Evolutionary conservation across 64 coral and sea anemone genomes (phyloP).

Genomic region (Acropora tenuis): DNA sequence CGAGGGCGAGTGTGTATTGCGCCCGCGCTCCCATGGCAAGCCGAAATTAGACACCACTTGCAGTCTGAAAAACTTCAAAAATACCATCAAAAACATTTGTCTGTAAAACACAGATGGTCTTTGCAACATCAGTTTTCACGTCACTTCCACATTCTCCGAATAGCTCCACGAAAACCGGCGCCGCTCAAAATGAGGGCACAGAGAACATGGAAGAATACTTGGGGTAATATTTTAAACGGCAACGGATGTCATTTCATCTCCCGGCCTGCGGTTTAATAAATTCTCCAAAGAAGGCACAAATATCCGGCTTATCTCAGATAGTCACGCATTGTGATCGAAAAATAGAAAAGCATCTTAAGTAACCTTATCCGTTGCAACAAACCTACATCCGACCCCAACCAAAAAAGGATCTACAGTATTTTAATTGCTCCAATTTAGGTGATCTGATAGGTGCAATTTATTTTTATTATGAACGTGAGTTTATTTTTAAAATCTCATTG

Average conservation of each 20-base stretch:
- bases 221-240: neutral
- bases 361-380: neutral
- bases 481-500: neutral
- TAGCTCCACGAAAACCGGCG: neutral
- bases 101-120: too few relatives aligned
- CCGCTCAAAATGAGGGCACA: too few relatives aligned
- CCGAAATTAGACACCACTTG: too few relatives aligned
- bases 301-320: neutral
- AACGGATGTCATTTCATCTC: constrained; percentile 1
- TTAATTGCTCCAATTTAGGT: neutral
- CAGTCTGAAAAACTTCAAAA: too few relatives aligned
- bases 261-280: neutral
- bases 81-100: too few relatives aligned
- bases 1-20: too few relatives aligned
- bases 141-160: neutral
- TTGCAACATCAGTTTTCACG: too few relatives aligned
- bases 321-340: neutral
- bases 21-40: too few relatives aligned
- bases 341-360: neutral
- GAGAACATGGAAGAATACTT: neutral
- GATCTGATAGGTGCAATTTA: too few relatives aligned
- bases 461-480: too few relatives aligned
- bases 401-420: neutral
- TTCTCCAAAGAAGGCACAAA: neutral
- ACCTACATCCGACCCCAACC: neutral